Base-by-base conservation (phyloP, 1,140 invertebrate species). In the Drosophila ananassae region DNA sequence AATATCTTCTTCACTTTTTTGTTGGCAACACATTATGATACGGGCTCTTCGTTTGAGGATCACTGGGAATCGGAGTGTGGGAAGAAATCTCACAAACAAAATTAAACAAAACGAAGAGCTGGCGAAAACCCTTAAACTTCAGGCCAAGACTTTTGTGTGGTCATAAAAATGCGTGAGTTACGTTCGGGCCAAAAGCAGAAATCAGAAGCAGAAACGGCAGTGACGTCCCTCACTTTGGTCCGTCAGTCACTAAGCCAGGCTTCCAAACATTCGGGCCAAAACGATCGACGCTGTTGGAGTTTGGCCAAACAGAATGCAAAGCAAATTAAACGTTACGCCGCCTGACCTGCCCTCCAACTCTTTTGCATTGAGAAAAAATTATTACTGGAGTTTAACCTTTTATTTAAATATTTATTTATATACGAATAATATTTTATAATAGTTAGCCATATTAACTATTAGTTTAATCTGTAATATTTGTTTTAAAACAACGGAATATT, bases 281-380 rank as follows among this genome's bases (percentile, higher is more conserved):
- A 25, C 47, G 61, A 66, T 53, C 71, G 63, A 52, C 60, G 12
- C 53, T 30, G 58, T 57, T 61, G 74, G 60, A 75, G 61, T 84
- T 84, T 79, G 67, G 82, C 66, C 75, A 89, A 85, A 79, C 78
- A 68, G 64, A 85, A 87, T 87, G 83, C 82, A 87, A 89, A 79
- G 71, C 56, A 85, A 85, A 85, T 87, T 87, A 85, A 85, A 72
- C 78, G 72, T 75, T 78, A 55, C 37, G 44, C 41, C 9, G 56
- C 44, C 44, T 77, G 79, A 72, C 50, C 66, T 69, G 61, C 73
- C 41, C 74, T 66, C 56, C 55, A 41, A 46, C 12, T 25, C 12
- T 32, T 10, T 13, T 62, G 24, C 63, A 66, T 46, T 6, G 34
- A 24, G 7, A 66, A 17, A 48, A 60, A 60, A 44, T 41, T 24